Percentiles rank a stretch among this genome's conserved stretches.
Conservation (phyloP, 64 coral and sea anemone species). For the Pocillopora verrucosa region DNA sequence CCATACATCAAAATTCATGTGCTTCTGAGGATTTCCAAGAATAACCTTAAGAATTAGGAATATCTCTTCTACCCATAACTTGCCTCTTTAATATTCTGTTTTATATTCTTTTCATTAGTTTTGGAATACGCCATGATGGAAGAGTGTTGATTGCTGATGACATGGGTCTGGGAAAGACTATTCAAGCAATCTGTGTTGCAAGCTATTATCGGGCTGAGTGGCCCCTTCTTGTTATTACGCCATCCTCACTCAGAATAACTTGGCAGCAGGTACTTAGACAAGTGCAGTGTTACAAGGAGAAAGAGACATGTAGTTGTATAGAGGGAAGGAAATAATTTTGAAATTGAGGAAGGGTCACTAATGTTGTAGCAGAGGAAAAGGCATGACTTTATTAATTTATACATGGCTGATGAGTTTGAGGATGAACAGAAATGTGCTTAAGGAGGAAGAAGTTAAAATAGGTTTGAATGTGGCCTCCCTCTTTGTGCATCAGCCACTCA, state of each 20-base stretch:
- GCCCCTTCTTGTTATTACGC: conserved; percentile 87
- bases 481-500: too few species aligned
- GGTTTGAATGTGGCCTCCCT: too few species aligned
- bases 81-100: neutral
- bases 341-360: too few species aligned
- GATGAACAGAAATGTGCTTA: too few species aligned
- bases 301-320: neutral
- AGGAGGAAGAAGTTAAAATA: too few species aligned
- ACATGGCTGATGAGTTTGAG: too few species aligned
- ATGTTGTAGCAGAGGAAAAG: too few species aligned
- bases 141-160: conserved; percentile 98
- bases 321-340: neutral
- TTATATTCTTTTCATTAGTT: conserved; percentile 24
- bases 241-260: conserved; percentile 86
- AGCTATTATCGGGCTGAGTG: conserved; percentile 90
- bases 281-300: neutral
- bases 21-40: too few species aligned
- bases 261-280: conserved; percentile 71
- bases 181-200: conserved; percentile 95
- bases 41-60: neutral
- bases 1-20: too few species aligned
- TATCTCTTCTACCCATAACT: neutral
- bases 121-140: conserved; percentile 95
- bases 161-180: conserved; percentile 98
- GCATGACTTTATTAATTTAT: too few species aligned